These are phyloP conservation scores for Protomyctophum bolini DNA, from an alignment of 2,113 vertebrate genomes.

Conservation along the genomic window DNA sequence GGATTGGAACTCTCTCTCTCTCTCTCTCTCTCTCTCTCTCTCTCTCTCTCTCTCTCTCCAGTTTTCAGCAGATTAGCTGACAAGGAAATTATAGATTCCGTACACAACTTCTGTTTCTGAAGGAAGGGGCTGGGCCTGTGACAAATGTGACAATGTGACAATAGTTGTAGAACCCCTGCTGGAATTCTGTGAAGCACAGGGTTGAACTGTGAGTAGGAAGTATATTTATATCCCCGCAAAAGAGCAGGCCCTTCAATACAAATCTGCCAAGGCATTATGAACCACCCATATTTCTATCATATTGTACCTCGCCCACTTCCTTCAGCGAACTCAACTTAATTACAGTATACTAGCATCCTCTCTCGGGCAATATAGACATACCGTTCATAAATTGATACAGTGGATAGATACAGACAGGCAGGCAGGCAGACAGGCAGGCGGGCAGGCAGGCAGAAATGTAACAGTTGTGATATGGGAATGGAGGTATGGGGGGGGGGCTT, in stretches of 20 bases:
- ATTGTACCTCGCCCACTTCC: constrained; percentile 5
- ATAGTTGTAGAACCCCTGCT: constrained; percentile 15
- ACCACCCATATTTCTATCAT: background rate
- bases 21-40: constrained; percentile 14
- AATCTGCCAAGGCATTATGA: too few species aligned
- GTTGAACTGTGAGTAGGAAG: constrained; percentile 21
- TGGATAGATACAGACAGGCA: background rate
- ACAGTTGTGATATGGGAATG: too few species aligned
- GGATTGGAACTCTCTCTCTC: constrained; percentile 23
- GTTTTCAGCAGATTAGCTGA: constrained; percentile 20
- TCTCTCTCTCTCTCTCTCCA: constrained; percentile 2
- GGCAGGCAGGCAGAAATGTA: too few species aligned
- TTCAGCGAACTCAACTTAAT: background rate
- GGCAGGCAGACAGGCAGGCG: background rate
- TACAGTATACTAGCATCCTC: too few species aligned
- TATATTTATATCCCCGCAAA: constrained; percentile 17
- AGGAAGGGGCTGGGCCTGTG: constrained; percentile 31
- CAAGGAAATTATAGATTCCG: constrained; percentile 44
- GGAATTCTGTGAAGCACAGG: constrained; percentile 31
- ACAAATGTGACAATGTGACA: constrained; percentile 31
- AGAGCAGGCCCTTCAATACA: constrained; percentile 2
- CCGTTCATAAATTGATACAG: too few species aligned
- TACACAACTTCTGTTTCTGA: constrained; percentile 45
- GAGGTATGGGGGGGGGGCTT: too few species aligned
- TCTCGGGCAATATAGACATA: too few species aligned